phyloP scores from a whole-genome alignment of 2,888 invertebrate species.

The Apotomis capreana region DNA sequence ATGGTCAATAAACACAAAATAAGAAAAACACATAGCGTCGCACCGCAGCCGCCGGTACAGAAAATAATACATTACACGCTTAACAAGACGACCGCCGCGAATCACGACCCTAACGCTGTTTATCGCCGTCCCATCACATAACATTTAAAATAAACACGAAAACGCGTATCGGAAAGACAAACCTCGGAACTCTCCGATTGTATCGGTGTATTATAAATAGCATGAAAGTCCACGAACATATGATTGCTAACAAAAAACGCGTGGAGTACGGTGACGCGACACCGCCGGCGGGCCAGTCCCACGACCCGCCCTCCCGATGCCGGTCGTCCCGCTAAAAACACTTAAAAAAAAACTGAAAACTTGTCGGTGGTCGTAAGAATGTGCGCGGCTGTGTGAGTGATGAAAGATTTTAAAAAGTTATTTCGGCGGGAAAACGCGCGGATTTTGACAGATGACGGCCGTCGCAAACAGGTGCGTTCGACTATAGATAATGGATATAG shows the following conservation, averaged over 20 bases:
- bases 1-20: not conserved
- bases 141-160: constrained; percentile 31
- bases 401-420: constrained; percentile 35
- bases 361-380: constrained; percentile 20
- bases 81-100: not conserved
- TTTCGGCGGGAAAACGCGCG: constrained; percentile 37
- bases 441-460: constrained; percentile 40
- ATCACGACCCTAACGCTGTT: not conserved
- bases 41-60: not conserved
- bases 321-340: constrained; percentile 3
- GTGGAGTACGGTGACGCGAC: constrained; percentile 12
- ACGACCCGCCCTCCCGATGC: not conserved
- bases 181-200: constrained; percentile 23
- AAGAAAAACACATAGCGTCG: not conserved
- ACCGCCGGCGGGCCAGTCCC: constrained; percentile 19
- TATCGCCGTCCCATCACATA: constrained; percentile 20
- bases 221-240: constrained; percentile 10
- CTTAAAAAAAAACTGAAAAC: constrained; percentile 13
- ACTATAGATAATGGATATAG: constrained; percentile 37
- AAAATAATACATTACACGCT: not conserved
- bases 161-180: constrained; percentile 15
- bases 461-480: constrained; percentile 38
- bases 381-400: constrained; percentile 27
- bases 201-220: constrained; percentile 25
- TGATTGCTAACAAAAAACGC: constrained; percentile 24